phyloP scores from a whole-genome alignment of 1,140 invertebrate genomes.

The Drosophila melanica region DNA sequence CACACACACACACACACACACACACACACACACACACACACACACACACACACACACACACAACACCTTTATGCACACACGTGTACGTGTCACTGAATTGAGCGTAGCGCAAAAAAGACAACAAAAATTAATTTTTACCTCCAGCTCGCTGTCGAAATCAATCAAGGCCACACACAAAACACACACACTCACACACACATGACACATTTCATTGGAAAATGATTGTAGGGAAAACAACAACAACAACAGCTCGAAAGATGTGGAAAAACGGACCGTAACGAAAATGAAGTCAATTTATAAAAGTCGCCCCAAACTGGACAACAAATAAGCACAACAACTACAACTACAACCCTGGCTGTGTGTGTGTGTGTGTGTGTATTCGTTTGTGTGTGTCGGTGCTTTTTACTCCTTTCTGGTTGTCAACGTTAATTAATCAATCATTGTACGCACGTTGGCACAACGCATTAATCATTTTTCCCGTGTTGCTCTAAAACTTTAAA shows the following conservation, averaged over 20 bases:
- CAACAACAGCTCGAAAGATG: conserved; percentile 37
- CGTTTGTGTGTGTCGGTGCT: conserved; percentile 49
- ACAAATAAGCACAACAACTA: conserved; percentile 33
- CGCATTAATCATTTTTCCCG: conserved; percentile 74
- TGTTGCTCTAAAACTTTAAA: conserved; percentile 46
- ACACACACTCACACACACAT: conserved; percentile 50
- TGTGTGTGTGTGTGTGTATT: conserved; percentile 24
- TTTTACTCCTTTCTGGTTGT: conserved; percentile 63
- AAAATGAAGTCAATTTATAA: conserved; percentile 80
- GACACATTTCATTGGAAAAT: conserved; percentile 77
- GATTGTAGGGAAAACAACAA: conserved; percentile 62
- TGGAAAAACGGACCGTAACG: conserved; percentile 67
- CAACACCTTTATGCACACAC: conserved; percentile 47
- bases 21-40: conserved; percentile 56
- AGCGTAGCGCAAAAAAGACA: conserved; percentile 15
- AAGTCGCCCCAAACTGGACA: conserved; percentile 67
- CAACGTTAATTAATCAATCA: conserved; percentile 82
- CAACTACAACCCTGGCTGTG: conserved; percentile 16
- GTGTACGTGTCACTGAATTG: conserved; percentile 16
- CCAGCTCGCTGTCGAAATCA: conserved; percentile 41
- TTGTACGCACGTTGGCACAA: conserved; percentile 59
- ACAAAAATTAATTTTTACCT: conserved; percentile 26
- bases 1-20: conserved; percentile 31
- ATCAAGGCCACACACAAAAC: conserved; percentile 51
- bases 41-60: conserved; percentile 1